Base-by-base conservation (phyloP, 2,797 vertebrate genomes). In the Falco concolor region DNA sequence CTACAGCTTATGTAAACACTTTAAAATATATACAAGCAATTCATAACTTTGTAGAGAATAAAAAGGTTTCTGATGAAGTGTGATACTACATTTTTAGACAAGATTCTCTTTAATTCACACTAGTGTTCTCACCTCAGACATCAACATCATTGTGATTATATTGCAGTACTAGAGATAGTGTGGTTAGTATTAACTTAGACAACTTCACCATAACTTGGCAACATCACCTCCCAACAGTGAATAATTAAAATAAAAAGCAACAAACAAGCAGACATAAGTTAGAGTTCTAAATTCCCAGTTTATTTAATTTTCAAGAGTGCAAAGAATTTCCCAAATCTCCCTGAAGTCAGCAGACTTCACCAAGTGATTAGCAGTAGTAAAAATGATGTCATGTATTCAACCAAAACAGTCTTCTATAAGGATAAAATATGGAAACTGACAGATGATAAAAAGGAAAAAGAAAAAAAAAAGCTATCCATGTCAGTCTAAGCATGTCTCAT, bases 11-110 rank as follows among this genome's bases (percentile, higher is more conserved):
- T 13, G 12, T 40, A 83, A 93, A 74, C 32, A 53, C 50, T 77
- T 91, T 10, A 65, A 68, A 81, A 88, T 18, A 49, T 8, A 34
- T 8, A 64, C 32, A 82, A 90, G 40, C 8, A 90, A 63, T 73
- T 76, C 21, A 9, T 36, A 74, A 65, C 21, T 2, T 0, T 9
- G 21, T 28, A 76, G 17, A 77, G n/a, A 84, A 50, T 45, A 84
- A 67, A 89, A 89, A 67, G 9, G 5, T 53, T 96, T 65, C 23
- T n/a, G 67, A 89, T 85, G 44, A 93, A 23, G 32, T 52, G 22
- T 10, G 12, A 81, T 34, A 52, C 8, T 57, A 76, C 12, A 42
- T 40, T 92, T 95, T 92, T 74, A 77, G 44, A 84, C 40, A 87
- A 45, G 28, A 49, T 36, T 76, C 10, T 72, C 18, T 59, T 6